Percentiles rank a stretch among this genome's conserved stretches.
Evolutionary conservation across 2,113 vertebrate species (phyloP).

Genomic region (Bungarus multicinctus): DNA sequence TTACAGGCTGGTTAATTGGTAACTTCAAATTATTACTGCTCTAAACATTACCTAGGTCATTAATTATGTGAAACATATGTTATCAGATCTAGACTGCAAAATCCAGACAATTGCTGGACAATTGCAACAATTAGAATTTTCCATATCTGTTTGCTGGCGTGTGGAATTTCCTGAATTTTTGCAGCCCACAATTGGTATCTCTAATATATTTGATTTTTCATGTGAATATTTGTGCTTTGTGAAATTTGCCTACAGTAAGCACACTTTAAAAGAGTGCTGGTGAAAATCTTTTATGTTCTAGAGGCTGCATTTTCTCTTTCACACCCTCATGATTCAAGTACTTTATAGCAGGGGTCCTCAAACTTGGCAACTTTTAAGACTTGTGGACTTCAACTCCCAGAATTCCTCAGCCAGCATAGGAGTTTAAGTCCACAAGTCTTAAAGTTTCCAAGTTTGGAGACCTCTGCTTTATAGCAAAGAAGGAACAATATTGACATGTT

Average conservation of each 20-base stretch:
- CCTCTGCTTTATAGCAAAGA: neutral
- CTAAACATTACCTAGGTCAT: neutral
- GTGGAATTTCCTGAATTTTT: neutral
- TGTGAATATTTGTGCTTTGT: neutral
- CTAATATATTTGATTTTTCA: neutral
- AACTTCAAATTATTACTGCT: neutral
- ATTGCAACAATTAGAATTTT: neutral
- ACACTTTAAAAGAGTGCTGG: neutral
- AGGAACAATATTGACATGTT: neutral
- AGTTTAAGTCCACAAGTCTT: too few species aligned
- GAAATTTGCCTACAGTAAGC: neutral
- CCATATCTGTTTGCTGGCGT: neutral
- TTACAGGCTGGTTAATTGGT: neutral
- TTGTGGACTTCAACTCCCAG: too few species aligned
- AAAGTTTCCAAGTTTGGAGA: too few species aligned
- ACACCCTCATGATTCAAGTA: fast-evolving
- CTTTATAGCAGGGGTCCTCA: neutral
- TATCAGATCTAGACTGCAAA: neutral
- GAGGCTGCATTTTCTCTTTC: neutral
- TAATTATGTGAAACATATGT: neutral
- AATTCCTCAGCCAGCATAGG: too few species aligned
- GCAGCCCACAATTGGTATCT: neutral
- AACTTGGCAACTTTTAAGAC: too few species aligned
- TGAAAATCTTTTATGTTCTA: fast-evolving
- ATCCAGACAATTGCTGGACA: neutral